A percentile compares a stretch with the other conserved stretches of the same genome.
Conservation (phyloP, 1,140 invertebrate genomes). For the Holotrichia oblita region DNA sequence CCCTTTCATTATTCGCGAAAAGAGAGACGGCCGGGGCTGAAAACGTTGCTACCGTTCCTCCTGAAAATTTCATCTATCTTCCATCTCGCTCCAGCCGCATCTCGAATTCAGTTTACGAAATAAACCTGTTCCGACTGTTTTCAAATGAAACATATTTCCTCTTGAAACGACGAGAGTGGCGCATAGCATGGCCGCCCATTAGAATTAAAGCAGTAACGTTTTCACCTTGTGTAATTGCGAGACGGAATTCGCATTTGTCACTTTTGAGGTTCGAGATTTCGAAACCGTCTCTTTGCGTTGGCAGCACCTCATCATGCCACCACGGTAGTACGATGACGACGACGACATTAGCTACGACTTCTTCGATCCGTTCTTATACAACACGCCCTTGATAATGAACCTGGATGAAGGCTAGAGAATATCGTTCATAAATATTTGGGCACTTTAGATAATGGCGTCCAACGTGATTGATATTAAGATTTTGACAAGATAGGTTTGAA, state of each 20-base stretch:
- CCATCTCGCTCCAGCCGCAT: not conserved
- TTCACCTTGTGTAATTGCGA: constrained; percentile 29
- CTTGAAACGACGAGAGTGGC: not conserved
- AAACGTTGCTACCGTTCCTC: not conserved
- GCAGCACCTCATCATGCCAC: not conserved
- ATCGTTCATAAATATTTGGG: no score
- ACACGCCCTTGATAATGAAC: constrained; percentile 27
- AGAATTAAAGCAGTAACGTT: constrained; percentile 32
- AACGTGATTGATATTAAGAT: no score
- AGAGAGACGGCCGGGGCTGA: not conserved
- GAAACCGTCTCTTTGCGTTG: not conserved
- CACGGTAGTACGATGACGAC: not conserved
- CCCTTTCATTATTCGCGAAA: constrained; percentile 35
- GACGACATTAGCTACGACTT: not conserved
- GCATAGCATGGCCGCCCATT: constrained; percentile 24
- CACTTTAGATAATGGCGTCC: no score
- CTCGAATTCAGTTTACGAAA: constrained; percentile 30
- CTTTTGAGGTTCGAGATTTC: constrained; percentile 33
- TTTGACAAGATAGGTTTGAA: no score
- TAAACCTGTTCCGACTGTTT: constrained; percentile 31
- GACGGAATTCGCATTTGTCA: constrained; percentile 36
- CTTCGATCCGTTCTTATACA: constrained; percentile 4
- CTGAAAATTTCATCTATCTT: not conserved
- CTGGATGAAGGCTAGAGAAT: not conserved
- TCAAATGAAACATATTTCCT: constrained; percentile 37